A percentile compares a stretch with the other conserved stretches of the same genome.
Evolutionary conservation across 2,797 vertebrate species (phyloP).

Genomic region (Podarcis siculus): DNA sequence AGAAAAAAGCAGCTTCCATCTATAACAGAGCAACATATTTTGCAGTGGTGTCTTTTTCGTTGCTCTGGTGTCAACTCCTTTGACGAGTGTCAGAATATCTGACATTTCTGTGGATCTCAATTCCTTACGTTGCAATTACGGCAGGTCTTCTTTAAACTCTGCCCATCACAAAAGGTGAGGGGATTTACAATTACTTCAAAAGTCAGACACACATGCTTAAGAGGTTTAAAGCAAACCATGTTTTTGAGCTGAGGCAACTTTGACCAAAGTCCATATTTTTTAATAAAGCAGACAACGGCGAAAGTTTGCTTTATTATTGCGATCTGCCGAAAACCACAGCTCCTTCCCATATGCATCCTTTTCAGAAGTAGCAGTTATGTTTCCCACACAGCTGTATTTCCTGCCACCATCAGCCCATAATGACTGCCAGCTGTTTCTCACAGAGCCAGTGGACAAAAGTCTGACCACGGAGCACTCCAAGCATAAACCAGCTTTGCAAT

Average conservation of each 20-base stretch:
- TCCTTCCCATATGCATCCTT: constrained; percentile 8
- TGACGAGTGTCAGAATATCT: background rate
- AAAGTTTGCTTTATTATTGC: background rate
- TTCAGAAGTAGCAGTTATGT: constrained; percentile 14
- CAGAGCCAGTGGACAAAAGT: background rate
- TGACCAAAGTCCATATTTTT: background rate
- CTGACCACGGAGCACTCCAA: background rate
- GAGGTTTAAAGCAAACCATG: background rate
- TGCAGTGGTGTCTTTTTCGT: background rate
- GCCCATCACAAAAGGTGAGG: background rate
- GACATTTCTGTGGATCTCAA: background rate
- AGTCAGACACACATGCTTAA: background rate
- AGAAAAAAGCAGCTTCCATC: background rate
- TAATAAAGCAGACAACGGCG: background rate
- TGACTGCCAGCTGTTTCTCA: constrained; percentile 23
- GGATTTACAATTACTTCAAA: background rate
- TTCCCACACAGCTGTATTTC: constrained; percentile 33
- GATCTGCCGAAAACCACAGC: background rate
- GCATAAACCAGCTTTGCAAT: background rate
- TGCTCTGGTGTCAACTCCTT: background rate
- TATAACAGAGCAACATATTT: background rate
- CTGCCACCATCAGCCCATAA: constrained; percentile 9
- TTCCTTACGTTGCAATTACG: background rate
- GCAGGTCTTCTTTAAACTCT: background rate
- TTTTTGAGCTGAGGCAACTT: background rate